Evolutionary conservation across 2,113 vertebrate species (phyloP).

Genomic region (Australoheros scitulus): DNA sequence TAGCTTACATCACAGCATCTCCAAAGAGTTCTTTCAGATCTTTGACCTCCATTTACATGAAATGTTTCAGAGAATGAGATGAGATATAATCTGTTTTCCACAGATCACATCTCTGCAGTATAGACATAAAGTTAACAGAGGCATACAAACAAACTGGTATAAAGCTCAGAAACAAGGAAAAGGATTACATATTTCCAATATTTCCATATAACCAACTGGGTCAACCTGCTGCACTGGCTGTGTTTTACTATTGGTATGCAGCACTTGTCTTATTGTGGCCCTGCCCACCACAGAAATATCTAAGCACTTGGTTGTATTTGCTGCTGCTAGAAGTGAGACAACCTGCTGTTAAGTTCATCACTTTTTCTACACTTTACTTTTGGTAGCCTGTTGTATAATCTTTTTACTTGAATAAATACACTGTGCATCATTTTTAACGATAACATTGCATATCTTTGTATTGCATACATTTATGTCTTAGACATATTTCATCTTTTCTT

Average conservation of each 20-base stretch:
- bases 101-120: neutral
- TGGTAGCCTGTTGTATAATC: too few relatives aligned
- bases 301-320: neutral
- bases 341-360: neutral
- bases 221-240: slow-evolving; percentile 41
- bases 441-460: too few relatives aligned
- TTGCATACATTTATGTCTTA: too few relatives aligned
- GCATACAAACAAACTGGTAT: neutral
- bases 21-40: neutral
- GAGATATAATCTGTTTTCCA: neutral
- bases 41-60: slow-evolving; percentile 8
- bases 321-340: neutral
- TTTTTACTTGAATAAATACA: too few relatives aligned
- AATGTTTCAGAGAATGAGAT: slow-evolving; percentile 17
- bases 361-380: too few relatives aligned
- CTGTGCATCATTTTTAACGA: too few relatives aligned
- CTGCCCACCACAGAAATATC: neutral
- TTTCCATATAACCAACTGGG: neutral
- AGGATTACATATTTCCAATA: neutral
- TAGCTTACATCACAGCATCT: neutral
- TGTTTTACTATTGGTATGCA: neutral
- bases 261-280: neutral
- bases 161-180: neutral
- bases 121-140: neutral
- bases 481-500: too few relatives aligned